Percentiles rank a stretch among this genome's conserved stretches.
phyloP scores from a whole-genome alignment of 1,140 invertebrate genomes.

The Bombus pascuorum region DNA sequence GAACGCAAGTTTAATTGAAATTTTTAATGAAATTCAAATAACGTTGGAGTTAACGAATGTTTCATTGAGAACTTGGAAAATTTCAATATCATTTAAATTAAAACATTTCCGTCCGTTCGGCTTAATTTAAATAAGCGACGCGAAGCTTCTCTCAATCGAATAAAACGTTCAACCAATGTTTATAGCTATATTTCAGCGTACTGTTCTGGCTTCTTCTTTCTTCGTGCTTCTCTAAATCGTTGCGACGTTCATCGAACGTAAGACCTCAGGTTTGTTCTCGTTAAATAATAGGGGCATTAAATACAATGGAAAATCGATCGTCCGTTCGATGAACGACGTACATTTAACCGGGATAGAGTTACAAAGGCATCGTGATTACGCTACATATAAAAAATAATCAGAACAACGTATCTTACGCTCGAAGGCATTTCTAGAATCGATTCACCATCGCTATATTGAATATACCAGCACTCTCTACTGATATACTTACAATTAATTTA shows the following conservation, averaged over 20 bases:
- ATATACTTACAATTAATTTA: slow-evolving; percentile 13
- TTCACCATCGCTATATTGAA: background rate
- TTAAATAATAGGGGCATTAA: slow-evolving; percentile 18
- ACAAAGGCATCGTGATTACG: slow-evolving; percentile 38
- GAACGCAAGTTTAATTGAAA: background rate
- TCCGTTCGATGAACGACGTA: background rate
- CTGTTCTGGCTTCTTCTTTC: background rate
- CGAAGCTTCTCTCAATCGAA: background rate
- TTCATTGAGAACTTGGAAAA: background rate
- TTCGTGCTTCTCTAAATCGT: background rate
- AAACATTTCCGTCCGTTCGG: background rate
- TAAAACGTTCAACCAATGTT: slow-evolving; percentile 7
- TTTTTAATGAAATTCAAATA: background rate
- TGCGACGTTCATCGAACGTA: background rate
- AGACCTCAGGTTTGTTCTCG: background rate
- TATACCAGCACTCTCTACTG: slow-evolving; percentile 13
- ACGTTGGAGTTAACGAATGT: background rate
- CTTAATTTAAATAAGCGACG: background rate
- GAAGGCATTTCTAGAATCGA: slow-evolving; percentile 43
- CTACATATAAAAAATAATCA: slow-evolving; percentile 56
- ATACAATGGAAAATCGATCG: slow-evolving; percentile 22
- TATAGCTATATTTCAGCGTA: background rate
- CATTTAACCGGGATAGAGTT: background rate
- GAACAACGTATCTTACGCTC: slow-evolving; percentile 42
- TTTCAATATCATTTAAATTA: background rate